Evolutionary conservation across 1,140 invertebrate genomes (phyloP).

Genomic region (Metaphire vulgaris): DNA sequence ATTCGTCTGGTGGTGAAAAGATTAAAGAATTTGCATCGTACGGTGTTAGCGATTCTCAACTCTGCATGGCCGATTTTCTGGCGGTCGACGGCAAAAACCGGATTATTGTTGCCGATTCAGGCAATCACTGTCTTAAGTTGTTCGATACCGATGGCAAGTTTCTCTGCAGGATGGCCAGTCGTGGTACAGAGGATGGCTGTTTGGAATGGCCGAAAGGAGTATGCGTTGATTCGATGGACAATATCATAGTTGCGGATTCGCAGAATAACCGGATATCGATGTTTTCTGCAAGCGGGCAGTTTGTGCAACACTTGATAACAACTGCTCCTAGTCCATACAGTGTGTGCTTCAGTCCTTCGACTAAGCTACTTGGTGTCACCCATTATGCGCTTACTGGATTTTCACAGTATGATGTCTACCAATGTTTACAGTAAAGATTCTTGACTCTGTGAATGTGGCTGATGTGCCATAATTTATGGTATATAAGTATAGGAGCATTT

Average conservation of each 20-base stretch:
- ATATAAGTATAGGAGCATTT: no score
- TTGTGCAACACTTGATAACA: slow-evolving; percentile 34
- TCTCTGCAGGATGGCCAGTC: slow-evolving; percentile 59
- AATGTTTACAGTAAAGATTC: neutral
- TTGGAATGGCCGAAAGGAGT: slow-evolving; percentile 85
- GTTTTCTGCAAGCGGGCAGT: slow-evolving; percentile 34
- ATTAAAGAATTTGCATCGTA: slow-evolving; percentile 23
- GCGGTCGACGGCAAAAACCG: slow-evolving; percentile 22
- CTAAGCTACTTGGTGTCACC: slow-evolving; percentile 11
- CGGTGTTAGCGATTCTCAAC: slow-evolving; percentile 18
- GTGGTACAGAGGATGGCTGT: slow-evolving; percentile 64
- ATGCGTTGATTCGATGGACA: slow-evolving; percentile 68
- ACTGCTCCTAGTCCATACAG: slow-evolving; percentile 17
- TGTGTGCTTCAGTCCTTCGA: neutral
- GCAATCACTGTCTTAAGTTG: slow-evolving; percentile 38
- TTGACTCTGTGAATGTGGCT: no score
- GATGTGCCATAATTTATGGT: no score
- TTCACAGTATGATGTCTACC: slow-evolving; percentile 28
- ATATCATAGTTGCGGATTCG: slow-evolving; percentile 78
- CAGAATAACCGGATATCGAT: slow-evolving; percentile 69
- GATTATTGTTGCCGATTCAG: slow-evolving; percentile 40
- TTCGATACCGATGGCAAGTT: slow-evolving; percentile 35
- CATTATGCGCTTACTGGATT: slow-evolving; percentile 35
- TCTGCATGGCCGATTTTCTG: slow-evolving; percentile 30
- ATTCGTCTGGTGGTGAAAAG: neutral